Percentiles rank a stretch among this genome's conserved stretches.
Conservation (phyloP, 2,113 vertebrate genomes). For the Montifringilla adamsi region DNA sequence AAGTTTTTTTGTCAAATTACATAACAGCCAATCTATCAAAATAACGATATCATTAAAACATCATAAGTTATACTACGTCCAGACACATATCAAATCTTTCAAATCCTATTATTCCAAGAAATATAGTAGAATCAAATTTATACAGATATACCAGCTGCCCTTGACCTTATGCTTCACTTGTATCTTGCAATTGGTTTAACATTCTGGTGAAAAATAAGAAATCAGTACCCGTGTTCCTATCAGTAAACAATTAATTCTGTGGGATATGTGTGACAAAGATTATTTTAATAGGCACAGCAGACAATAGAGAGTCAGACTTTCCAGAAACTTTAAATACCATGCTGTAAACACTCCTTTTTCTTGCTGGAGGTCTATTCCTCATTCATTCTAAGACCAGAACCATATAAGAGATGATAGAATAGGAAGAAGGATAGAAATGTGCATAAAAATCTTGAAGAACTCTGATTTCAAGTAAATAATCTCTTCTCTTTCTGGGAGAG, state of each 20-base stretch:
- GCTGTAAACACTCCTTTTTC: not conserved
- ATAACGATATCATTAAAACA: not conserved
- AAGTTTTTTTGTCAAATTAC: not conserved
- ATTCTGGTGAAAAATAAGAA: not conserved
- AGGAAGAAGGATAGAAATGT: not conserved
- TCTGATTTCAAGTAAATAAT: not conserved
- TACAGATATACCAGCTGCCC: not conserved
- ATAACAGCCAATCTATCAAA: not conserved
- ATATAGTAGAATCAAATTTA: not conserved
- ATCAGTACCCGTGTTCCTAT: not conserved
- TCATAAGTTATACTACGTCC: not conserved
- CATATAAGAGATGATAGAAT: not conserved
- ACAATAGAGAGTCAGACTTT: not conserved
- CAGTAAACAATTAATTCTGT: not conserved
- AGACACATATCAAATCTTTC: not conserved
- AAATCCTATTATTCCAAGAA: not conserved
- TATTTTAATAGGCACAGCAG: not conserved
- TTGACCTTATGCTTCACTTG: not conserved
- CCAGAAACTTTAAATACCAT: not conserved
- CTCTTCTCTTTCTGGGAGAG: not conserved
- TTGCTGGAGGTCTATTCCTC: not conserved
- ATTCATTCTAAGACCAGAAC: not conserved
- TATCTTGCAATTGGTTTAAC: not conserved
- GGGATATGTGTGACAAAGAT: not conserved
- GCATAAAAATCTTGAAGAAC: not conserved